These are phyloP conservation scores for Arctocebus calabarensis DNA, from an alignment of 2,797 vertebrate genomes.

Conservation along the genomic window DNA sequence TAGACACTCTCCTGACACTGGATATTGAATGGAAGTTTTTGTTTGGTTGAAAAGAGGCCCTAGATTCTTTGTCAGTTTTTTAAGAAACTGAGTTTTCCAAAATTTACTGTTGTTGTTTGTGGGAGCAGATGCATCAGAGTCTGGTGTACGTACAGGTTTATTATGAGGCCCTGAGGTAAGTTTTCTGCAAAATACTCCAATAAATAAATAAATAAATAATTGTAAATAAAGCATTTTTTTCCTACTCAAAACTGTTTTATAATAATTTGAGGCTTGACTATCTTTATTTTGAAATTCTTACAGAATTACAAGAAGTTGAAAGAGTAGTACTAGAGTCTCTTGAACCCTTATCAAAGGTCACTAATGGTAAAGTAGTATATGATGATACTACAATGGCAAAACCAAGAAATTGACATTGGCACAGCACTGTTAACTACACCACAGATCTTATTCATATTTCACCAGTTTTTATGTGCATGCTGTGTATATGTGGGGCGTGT, in stretches of 20 bases:
- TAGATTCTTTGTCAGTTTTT: not conserved
- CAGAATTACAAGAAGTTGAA: not conserved
- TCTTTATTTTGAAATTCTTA: slow-evolving; percentile 39
- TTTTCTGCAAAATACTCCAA: not conserved
- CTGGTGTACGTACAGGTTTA: not conserved
- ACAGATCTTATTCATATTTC: not conserved
- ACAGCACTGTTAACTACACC: not conserved
- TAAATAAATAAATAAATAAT: not conserved
- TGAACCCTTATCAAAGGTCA: not conserved
- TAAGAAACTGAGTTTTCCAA: not conserved
- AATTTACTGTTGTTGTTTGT: not conserved
- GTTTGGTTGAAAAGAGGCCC: not conserved
- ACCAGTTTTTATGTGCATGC: slow-evolving; percentile 33
- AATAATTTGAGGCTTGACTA: not conserved
- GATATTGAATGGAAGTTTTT: not conserved
- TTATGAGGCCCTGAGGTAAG: not conserved
- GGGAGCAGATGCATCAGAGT: not conserved
- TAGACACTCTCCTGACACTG: not conserved
- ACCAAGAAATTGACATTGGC: not conserved
- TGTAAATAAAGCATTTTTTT: not conserved
- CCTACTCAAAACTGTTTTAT: not conserved
- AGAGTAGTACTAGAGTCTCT: not conserved
- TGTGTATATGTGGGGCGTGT: not conserved
- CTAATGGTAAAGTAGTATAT: not conserved
- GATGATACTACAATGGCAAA: not conserved